Base-by-base conservation (phyloP, 2,888 invertebrate genomes). In the Trichogramma dendrolimi region DNA sequence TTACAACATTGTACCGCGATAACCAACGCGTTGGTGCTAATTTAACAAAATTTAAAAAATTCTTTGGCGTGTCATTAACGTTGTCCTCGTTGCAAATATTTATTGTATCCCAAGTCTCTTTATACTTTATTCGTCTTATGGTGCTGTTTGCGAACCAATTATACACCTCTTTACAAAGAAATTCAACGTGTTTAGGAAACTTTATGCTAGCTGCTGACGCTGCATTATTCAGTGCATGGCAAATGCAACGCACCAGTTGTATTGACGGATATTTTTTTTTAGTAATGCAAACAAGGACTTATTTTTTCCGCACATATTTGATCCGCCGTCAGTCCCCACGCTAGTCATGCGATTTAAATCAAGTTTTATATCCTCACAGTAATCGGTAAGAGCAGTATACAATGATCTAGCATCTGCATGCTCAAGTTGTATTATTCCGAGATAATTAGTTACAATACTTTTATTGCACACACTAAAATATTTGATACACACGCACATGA, bases 281-380 rank as follows among this genome's bases (percentile, higher is more conserved):
- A 71, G 59, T 7, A 68, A 44, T n/a, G 68, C 67, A 65, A 58
- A 71, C 11, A 70, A 53, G 5, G 69, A 71, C 63, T 71, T 59
- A 39, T 68, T 60, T 56, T 63, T 59, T 4, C 70, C 70, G 62
- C 68, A 68, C 7, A 70, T 56, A 58, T 67, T 67, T 38, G 54
- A 68, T 1, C 67, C 70, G 4, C 70, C 71, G 64, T 70, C 69
- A 41, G 70, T 70, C 4, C 71, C 70, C 27, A 71, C 14, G 6
- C 68, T 69, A 8, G 68, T 62, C 6, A 69, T 54, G 57, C 67
- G 67, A 14, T 52, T n/a, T 46, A 68, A 7, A 55, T 56, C 14
- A 14, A 68, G 27, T 6, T 57, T 55, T n/a, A 66, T n/a, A 7
- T 63, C 39, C 4, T 43, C 4, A 3, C 57, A 11, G 38, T 14